Base-by-base conservation (phyloP, 2,113 vertebrate species). In the Cyprinodon brontotheroides region DNA sequence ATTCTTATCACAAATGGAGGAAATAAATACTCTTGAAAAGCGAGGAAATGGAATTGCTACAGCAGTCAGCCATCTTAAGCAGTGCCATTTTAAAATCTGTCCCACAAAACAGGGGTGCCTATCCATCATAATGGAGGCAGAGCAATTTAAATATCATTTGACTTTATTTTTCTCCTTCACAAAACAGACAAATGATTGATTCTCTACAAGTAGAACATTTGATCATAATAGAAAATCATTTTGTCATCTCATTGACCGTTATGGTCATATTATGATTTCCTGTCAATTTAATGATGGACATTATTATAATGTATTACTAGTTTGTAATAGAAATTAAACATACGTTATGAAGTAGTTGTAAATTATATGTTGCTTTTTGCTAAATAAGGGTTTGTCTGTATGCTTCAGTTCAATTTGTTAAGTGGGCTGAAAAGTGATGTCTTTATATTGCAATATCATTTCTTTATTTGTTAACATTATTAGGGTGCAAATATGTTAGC, bases 91-190 rank as follows among this genome's bases (percentile, higher is more conserved):
- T 29, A 1, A 29, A 40, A 15, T 20, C 22, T 8, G 61, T 45
- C 74, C 82, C 75, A 71, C 83, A 86, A 85, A 88, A 77, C 73
- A 68, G 77, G 83, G 82, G 79, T 64, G 74, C 48, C 86, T 76
- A 80, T 88, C 82, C 79, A 75, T 83, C 14, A 64, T 72, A 61
- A 75, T 73, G 29, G 61, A 74, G 85, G 65, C 72, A 61, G 68
- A 75, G 73, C 60, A 65, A 63, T 59, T 70, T 47, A 79, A 65
- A 77, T 47, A 77, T 66, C 36, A 69, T 78, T 67, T 50, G 75
- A 74, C 74, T 77, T 76, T 60, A 81, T 84, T 83, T 79, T 86
- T 50, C 74, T 80, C 40, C 72, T 57, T 81, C 63, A 65, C 74
- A 82, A 74, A 74, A 81, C 43, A 74, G 68, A 45, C 11, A 40